Conservation (phyloP, 2,113 vertebrate species). For the Gymnorhina tibicen region DNA sequence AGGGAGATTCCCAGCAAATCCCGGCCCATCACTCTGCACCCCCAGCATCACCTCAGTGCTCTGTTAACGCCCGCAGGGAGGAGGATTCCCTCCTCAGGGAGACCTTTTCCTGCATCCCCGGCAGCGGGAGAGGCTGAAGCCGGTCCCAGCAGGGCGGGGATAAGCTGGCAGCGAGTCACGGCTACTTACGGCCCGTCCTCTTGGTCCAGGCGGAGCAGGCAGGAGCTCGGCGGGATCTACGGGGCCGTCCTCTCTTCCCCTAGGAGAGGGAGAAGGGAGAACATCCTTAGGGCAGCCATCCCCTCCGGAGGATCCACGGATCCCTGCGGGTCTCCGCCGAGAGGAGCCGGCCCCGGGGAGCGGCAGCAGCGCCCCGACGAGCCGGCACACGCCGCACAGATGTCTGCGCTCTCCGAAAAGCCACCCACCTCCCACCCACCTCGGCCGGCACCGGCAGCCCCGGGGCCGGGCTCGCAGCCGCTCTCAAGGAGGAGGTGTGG, state of each 20-base stretch:
- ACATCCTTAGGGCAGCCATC: neutral
- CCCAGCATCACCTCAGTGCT: accelerated
- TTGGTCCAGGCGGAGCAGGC: neutral
- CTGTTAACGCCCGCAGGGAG: accelerated
- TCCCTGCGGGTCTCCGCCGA: accelerated
- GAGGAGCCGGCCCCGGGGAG: neutral
- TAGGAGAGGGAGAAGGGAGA: neutral
- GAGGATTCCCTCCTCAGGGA: accelerated
- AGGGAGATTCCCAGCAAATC: accelerated
- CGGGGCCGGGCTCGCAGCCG: neutral
- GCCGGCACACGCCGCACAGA: neutral
- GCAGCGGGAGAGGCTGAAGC: neutral
- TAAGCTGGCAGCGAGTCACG: neutral
- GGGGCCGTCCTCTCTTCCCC: slow-evolving; percentile 35
- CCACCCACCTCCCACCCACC: neutral
- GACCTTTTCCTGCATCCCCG: neutral
- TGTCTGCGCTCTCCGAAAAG: neutral
- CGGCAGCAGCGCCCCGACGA: accelerated
- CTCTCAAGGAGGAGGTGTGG: neutral
- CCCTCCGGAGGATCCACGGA: accelerated
- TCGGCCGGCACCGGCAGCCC: neutral
- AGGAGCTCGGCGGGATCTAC: neutral
- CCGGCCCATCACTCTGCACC: accelerated
- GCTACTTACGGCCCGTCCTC: slow-evolving; percentile 41
- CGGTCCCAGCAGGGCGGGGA: neutral